Conservation (phyloP, 2,113 vertebrate genomes). For the Nothoprocta pentlandii region DNA sequence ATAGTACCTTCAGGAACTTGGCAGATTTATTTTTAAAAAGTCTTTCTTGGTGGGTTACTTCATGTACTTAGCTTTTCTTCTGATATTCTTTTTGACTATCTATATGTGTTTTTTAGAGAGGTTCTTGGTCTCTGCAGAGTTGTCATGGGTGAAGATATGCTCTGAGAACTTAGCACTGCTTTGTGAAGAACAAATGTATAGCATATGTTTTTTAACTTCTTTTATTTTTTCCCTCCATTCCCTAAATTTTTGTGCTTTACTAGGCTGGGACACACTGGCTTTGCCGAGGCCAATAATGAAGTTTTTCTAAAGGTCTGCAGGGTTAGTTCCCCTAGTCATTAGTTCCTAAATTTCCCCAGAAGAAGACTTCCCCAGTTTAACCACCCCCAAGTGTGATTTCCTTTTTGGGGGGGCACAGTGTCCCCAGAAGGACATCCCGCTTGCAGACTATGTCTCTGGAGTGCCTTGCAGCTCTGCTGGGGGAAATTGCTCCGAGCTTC, state of each 20-base stretch:
- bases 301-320: background rate
- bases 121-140: background rate
- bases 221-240: background rate
- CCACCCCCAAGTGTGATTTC: accelerated
- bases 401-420: background rate
- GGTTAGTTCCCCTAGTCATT: background rate
- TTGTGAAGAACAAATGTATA: background rate
- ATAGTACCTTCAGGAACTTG: background rate
- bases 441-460: background rate
- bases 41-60: background rate
- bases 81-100: background rate
- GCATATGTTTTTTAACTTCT: background rate
- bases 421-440: background rate
- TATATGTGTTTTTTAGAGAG: background rate
- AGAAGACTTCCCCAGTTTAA: background rate
- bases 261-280: background rate
- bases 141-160: background rate
- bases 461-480: background rate
- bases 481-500: background rate
- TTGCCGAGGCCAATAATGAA: background rate
- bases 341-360: background rate
- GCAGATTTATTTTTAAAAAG: background rate
- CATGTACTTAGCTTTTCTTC: background rate
- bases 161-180: background rate
- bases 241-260: background rate